Percentiles rank a stretch among this genome's conserved stretches.
These are phyloP conservation scores for Sphecodes monilicornis DNA, from an alignment of 2,888 invertebrate species.

Conservation along the genomic window DNA sequence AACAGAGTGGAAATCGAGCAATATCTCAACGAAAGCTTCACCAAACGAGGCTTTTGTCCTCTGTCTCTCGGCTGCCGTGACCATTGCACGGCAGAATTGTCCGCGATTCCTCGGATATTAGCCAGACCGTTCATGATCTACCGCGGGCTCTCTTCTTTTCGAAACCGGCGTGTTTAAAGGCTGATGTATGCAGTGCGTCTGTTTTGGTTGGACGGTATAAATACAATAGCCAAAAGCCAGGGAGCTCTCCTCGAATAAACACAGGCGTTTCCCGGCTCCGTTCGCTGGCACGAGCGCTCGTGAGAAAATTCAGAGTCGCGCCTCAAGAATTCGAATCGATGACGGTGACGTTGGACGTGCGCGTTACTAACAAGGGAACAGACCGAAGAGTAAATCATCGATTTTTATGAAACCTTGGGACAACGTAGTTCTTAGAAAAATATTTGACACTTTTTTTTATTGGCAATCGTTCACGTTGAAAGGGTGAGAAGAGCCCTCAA, in stretches of 20 bases:
- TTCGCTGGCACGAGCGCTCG: slow-evolving; percentile 34
- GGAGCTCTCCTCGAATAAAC: slow-evolving; percentile 60
- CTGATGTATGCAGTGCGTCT: slow-evolving; percentile 54
- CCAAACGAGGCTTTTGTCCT: background rate
- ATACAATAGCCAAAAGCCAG: slow-evolving; percentile 66
- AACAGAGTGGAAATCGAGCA: background rate
- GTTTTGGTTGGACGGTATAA: slow-evolving; percentile 70
- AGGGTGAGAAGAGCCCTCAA: too few species aligned
- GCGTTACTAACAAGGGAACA: too few species aligned
- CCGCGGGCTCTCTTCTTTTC: slow-evolving; percentile 45
- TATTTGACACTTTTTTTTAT: too few species aligned
- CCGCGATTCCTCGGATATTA: slow-evolving; percentile 30
- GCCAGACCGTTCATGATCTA: slow-evolving; percentile 23
- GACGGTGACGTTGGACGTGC: background rate
- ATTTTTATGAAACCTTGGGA: too few species aligned
- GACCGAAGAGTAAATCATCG: too few species aligned
- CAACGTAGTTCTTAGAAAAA: too few species aligned
- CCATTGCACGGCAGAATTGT: slow-evolving; percentile 16
- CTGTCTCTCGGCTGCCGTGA: background rate
- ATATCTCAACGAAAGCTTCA: background rate
- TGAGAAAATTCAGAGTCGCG: slow-evolving; percentile 44
- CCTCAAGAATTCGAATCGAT: slow-evolving; percentile 16
- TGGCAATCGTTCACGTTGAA: too few species aligned
- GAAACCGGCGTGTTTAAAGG: slow-evolving; percentile 58
- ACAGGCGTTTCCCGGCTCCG: slow-evolving; percentile 59